Evolutionary conservation across 2,888 invertebrate genomes (phyloP).

Genomic region (Oasisia sp.): DNA sequence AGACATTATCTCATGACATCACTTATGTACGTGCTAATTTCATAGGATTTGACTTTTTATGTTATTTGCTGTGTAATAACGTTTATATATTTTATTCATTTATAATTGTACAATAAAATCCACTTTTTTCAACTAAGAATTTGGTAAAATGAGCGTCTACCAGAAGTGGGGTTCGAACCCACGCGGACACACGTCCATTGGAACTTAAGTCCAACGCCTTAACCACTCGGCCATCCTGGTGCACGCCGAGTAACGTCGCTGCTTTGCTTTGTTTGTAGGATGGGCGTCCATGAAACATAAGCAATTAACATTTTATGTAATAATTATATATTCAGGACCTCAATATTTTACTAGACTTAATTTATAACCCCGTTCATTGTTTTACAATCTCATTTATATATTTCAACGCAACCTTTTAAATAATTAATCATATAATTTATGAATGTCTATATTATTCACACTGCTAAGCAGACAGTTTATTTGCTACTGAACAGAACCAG

Average conservation of each 20-base stretch:
- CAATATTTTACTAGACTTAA: neutral
- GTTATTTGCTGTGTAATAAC: no score
- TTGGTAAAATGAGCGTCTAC: slow-evolving; percentile 30
- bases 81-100: neutral
- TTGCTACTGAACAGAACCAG: neutral
- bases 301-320: neutral
- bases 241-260: neutral
- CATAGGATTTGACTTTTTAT: no score
- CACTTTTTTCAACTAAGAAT: neutral
- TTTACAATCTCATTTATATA: neutral
- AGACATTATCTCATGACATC: no score
- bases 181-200: slow-evolving; percentile 43
- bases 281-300: neutral
- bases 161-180: slow-evolving; percentile 44
- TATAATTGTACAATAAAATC: neutral
- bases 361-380: neutral
- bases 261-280: neutral
- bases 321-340: neutral
- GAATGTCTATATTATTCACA: neutral
- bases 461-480: neutral
- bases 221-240: slow-evolving; percentile 44
- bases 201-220: slow-evolving; percentile 44
- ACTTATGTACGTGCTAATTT: no score
- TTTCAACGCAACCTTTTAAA: neutral
- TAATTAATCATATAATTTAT: neutral